Base-by-base conservation (phyloP, 2,113 vertebrate genomes). In the Cryptotis parvus region DNA sequence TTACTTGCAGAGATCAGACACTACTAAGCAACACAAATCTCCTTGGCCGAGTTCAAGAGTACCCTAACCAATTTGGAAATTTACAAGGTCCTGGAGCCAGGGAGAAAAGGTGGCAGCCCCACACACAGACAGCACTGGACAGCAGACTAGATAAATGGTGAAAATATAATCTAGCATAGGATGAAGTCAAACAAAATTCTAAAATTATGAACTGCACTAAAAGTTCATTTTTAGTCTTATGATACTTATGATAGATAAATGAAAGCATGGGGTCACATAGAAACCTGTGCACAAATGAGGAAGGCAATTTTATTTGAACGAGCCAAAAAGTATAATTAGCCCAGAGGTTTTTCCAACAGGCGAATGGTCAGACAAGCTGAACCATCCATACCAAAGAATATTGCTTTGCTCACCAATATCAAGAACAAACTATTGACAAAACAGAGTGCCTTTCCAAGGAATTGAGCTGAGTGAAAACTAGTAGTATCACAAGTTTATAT, bases 151-250 rank as follows among this genome's bases (percentile, higher is more conserved):
- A 93, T 5, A 61, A 74, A 93, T 86, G 79, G 78, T 83, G 73
- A 90, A 94, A 90, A 81, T 7, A 35, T 24, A 90, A 49, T n/a
- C 49, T 78, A 24, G 16, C 70, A 49, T 63, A 87, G 93, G 73
- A 66, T 75, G 74, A 18, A 0, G 0, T 37, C 70, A 73, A 58
- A 78, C 81, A 78, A 11, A 76, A 79, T 41, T 90, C 90, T 73
- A 69, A 43, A 85, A 85, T 75, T 83, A 90, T 24, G 61, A 83
- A 83, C 75, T 84, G 43, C 35, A 68, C 86, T 79, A 81, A 80
- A 95, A 89, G 76, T 92, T 65, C 79, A 91, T 93, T 90, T 90
- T 63, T 22, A 35, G 75, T 91, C 66, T 79, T 79, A 70, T n/a
- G 70, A 65, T 66, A 75, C 66, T 86, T 77, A 43, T 80, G 76